Evolutionary conservation across 2,888 invertebrate genomes (phyloP).

Genomic region (Parnassius glacialis): DNA sequence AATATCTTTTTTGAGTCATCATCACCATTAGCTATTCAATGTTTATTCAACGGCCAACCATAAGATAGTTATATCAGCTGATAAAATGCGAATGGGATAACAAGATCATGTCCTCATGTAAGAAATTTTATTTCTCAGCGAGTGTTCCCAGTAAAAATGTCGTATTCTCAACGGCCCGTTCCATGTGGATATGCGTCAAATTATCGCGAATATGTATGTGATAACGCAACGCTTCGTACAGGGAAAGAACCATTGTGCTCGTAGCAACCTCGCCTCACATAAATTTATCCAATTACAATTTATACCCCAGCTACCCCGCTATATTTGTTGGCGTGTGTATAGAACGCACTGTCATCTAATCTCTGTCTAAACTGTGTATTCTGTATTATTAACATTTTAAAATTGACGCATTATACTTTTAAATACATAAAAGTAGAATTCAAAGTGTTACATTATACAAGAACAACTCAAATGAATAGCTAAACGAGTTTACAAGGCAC

Average conservation of each 20-base stretch:
- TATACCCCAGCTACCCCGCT: constrained; percentile 32
- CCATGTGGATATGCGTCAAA: constrained; percentile 46
- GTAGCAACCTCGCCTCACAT: constrained; percentile 41
- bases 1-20: too few relatives aligned
- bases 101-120: constrained; percentile 37
- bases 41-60: constrained; percentile 4
- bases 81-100: constrained; percentile 23
- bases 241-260: constrained; percentile 45
- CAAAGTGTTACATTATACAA: too few relatives aligned
- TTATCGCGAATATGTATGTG: constrained; percentile 61
- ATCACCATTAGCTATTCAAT: too few relatives aligned
- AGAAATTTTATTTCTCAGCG: constrained; percentile 43
- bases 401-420: too few relatives aligned
- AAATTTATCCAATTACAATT: constrained; percentile 62
- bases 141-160: constrained; percentile 31
- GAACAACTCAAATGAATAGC: too few relatives aligned
- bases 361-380: constrained; percentile 18
- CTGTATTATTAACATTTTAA: neutral
- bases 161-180: too few relatives aligned
- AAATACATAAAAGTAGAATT: too few relatives aligned
- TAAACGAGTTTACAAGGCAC: too few relatives aligned
- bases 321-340: constrained; percentile 21
- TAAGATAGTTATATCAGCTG: constrained; percentile 12
- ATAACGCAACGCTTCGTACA: constrained; percentile 46
- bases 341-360: constrained; percentile 22